These are phyloP conservation scores for Cheiracanthium punctorium DNA, from an alignment of 2,888 invertebrate genomes.

Conservation along the genomic window DNA sequence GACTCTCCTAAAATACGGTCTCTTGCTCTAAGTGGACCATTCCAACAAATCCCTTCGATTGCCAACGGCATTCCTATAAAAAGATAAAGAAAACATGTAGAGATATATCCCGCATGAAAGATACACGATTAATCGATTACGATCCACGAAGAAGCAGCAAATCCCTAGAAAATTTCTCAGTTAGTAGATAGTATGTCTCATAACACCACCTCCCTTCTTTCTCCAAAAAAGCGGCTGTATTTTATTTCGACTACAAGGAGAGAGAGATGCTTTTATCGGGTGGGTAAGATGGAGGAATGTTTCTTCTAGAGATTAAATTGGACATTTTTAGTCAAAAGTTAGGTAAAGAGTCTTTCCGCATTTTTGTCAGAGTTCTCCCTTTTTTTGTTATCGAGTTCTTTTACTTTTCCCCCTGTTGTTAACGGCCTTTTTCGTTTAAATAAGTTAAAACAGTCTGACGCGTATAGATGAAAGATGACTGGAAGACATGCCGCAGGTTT, in stretches of 20 bases:
- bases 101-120: background rate
- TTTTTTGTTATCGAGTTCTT: background rate
- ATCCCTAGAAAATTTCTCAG: background rate
- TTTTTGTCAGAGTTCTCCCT: background rate
- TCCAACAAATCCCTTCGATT: background rate
- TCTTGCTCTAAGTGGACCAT: background rate
- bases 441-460: background rate
- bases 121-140: background rate
- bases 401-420: too few species aligned
- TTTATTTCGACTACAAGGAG: background rate
- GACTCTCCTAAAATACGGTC: background rate
- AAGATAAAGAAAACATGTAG: background rate
- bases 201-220: background rate
- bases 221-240: background rate
- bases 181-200: background rate
- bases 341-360: background rate
- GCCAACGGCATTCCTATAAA: background rate
- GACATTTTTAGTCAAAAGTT: background rate
- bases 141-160: background rate
- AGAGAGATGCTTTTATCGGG: background rate
- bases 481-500: too few species aligned
- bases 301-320: background rate
- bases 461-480: background rate
- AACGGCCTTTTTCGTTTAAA: background rate
- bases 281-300: background rate